A percentile compares a stretch with the other conserved stretches of the same genome.
These are phyloP conservation scores for Lynx canadensis DNA, from an alignment of 2,113 vertebrate genomes.

Conservation along the genomic window DNA sequence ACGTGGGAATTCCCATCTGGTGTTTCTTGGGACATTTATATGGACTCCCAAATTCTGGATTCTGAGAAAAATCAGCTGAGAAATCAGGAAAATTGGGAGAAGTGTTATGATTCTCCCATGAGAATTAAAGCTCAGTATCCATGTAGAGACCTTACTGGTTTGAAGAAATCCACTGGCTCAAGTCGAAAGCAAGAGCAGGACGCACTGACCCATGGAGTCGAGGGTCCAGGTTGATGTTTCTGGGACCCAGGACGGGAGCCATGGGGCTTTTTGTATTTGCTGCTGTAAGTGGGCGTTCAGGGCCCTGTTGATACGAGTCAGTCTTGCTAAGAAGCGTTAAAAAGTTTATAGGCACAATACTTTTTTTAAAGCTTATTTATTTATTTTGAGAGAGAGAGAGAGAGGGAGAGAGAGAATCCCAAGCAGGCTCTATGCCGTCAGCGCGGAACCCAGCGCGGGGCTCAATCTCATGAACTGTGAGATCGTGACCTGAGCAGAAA, in stretches of 20 bases:
- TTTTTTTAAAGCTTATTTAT: too few relatives aligned
- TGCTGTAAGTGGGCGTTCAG: background rate
- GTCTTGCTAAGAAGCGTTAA: background rate
- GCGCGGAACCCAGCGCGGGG: too few relatives aligned
- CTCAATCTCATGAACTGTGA: too few relatives aligned
- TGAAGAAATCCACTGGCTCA: constrained; percentile 5
- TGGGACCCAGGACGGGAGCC: background rate
- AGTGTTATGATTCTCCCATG: background rate
- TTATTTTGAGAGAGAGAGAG: too few relatives aligned
- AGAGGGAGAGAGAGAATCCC: too few relatives aligned
- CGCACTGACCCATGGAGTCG: background rate
- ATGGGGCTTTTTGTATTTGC: background rate
- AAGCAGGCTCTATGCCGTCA: too few relatives aligned
- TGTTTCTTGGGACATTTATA: constrained; percentile 16
- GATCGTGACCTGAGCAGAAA: too few relatives aligned
- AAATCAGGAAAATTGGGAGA: background rate
- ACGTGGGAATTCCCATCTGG: constrained; percentile 8
- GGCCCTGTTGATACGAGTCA: background rate
- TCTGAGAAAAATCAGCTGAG: constrained; percentile 41
- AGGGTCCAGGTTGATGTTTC: background rate
- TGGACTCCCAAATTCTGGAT: background rate
- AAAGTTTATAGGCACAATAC: background rate
- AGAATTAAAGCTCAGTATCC: background rate
- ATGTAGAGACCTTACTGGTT: background rate
- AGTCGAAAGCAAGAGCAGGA: background rate